Percentiles rank a stretch among this genome's conserved stretches.
phyloP scores from a whole-genome alignment of 2,113 vertebrate genomes.

The Corydoras sp. region DNA sequence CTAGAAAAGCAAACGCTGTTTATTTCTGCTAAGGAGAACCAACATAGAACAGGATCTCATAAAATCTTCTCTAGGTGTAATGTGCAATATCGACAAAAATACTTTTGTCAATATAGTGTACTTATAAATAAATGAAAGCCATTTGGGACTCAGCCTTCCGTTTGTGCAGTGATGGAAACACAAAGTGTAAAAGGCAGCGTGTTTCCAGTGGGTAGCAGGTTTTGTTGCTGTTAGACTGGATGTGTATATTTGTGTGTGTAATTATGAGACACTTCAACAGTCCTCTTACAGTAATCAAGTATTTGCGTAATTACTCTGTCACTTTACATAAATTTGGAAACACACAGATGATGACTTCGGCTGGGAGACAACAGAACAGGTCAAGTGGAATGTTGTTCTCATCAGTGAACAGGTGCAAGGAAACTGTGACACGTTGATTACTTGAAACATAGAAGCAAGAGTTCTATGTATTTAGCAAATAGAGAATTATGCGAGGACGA shows the following conservation, averaged over 20 bases:
- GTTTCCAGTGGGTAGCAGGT: too few relatives aligned
- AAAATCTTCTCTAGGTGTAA: too few relatives aligned
- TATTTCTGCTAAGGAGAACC: too few relatives aligned
- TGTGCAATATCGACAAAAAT: too few relatives aligned
- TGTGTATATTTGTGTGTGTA: background rate
- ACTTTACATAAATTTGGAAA: constrained; percentile 14
- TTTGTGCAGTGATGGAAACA: too few relatives aligned
- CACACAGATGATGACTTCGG: background rate
- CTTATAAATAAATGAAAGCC: too few relatives aligned
- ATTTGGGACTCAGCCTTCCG: too few relatives aligned
- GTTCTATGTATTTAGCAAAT: background rate
- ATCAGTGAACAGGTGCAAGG: constrained; percentile 28
- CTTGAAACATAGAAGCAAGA: constrained; percentile 3
- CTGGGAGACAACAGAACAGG: background rate
- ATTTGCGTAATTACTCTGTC: constrained; percentile 9
- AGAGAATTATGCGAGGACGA: background rate
- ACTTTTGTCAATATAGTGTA: too few relatives aligned
- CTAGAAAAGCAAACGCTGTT: too few relatives aligned
- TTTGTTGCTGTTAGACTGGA: too few relatives aligned
- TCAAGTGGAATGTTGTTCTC: constrained; percentile 20
- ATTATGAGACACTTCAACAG: background rate
- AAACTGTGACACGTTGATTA: constrained; percentile 10
- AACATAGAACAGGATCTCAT: too few relatives aligned
- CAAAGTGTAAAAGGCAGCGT: too few relatives aligned
- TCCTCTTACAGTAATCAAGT: constrained; percentile 22